phyloP scores from a whole-genome alignment of 2,888 invertebrate species.

The Xanthostigma xanthostigma region DNA sequence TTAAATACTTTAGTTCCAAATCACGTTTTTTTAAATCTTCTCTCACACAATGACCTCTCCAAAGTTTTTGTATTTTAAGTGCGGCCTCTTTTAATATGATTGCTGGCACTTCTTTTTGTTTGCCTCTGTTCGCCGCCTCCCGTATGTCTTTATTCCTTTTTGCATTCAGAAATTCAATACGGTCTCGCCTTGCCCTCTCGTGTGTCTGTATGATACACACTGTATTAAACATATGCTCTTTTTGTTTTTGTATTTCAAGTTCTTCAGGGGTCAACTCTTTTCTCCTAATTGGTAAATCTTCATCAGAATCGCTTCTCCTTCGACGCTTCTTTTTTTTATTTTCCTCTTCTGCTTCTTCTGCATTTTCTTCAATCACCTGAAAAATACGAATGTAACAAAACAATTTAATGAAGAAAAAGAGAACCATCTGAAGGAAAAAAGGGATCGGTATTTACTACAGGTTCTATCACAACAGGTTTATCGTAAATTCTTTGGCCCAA shows the following conservation, averaged over 20 bases:
- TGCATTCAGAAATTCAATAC: slow-evolving; percentile 10
- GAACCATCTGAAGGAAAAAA: no score
- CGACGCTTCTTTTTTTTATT: no score
- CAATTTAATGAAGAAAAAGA: no score
- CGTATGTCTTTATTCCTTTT: background rate
- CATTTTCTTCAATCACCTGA: slow-evolving; percentile 14
- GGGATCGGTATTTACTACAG: no score
- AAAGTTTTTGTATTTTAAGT: slow-evolving; percentile 26
- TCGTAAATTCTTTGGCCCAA: slow-evolving; percentile 31
- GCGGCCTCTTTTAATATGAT: slow-evolving; percentile 19
- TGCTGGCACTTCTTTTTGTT: background rate
- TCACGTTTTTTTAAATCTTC: slow-evolving; percentile 29
- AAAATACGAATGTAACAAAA: slow-evolving; percentile 12
- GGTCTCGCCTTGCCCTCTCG: slow-evolving; percentile 30
- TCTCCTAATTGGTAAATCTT: slow-evolving; percentile 4
- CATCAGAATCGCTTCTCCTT: no score
- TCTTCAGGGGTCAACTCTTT: slow-evolving; percentile 18
- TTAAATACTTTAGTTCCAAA: slow-evolving; percentile 28
- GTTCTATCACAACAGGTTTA: slow-evolving; percentile 18
- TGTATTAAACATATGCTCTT: slow-evolving; percentile 17
- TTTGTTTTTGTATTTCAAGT: slow-evolving; percentile 14
- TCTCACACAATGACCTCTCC: slow-evolving; percentile 31
- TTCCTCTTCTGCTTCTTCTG: slow-evolving; percentile 27
- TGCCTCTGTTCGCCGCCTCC: background rate
- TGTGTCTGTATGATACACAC: slow-evolving; percentile 29